Base-by-base conservation (phyloP, 2,888 invertebrate species). In the Leptarthrus brevirostris region DNA sequence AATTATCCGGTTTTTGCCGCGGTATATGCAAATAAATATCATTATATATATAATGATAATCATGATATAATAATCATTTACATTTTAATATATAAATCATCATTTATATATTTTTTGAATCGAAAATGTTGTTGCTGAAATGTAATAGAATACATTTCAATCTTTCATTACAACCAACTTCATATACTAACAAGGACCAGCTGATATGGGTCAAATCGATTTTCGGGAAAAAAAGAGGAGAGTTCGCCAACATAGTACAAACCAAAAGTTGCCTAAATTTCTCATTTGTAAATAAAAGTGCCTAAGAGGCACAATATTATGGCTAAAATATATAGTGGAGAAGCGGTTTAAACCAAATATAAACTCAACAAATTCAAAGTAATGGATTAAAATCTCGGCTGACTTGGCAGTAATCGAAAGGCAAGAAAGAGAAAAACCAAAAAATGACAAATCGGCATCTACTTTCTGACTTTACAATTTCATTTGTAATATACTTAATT, bases 181-280 rank as follows among this genome's bases (percentile, higher is more conserved):
- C 34, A 69, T 52, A 30, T 36, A 16, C 30, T 52, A 69, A 69
- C 69, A 69, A 49, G 69, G 20, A 24, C 22, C 75, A 75, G 75
- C 75, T 75, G 75, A 34, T 66, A 16, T 53, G 69, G 64, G 56
- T 75, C 73, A 75, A 73, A 74, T 74, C 64, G 74, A 69, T 75
- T 72, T 73, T 75, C 14, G 72, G 30, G 26, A 40, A 40, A 30
- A 30, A 30, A 30, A n/a, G 26, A 8, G 30, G 16, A 36, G 61
- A 34, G 40, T 44, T 44, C n/a, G 64, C 16, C 44, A 64, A 64
- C 64, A 22, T 24, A 64, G 64, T 64, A 64, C 64, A 64, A 64
- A 47, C 24, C 22, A 40, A 10, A 64, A 64, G 36, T 44, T 36
- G 64, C 64, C 64, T 64, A 20, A 44, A 64, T n/a, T 36, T 18